Percentiles rank a stretch among this genome's conserved stretches.
phyloP scores from a whole-genome alignment of 1,140 invertebrate genomes.

The Brachystomella parvula region DNA sequence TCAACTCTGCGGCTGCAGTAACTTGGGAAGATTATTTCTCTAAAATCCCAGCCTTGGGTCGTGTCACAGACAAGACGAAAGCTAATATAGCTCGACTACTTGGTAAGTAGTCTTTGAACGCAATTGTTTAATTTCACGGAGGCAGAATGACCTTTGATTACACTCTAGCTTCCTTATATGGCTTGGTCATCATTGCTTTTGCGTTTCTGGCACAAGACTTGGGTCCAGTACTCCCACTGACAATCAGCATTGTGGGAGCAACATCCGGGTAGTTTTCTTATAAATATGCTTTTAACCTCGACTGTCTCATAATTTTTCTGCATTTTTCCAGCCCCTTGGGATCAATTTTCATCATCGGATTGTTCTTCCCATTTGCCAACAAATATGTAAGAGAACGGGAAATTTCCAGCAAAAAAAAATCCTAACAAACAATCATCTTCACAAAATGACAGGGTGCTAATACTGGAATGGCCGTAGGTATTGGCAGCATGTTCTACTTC shows the following conservation, averaged over 20 bases:
- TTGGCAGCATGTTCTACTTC: conserved; percentile 20
- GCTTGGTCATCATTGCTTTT: conserved; percentile 28
- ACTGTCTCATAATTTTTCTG: conserved; percentile 9
- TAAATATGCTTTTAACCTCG: neutral
- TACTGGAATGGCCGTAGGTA: conserved; percentile 26
- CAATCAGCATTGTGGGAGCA: conserved; percentile 44
- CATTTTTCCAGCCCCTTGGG: conserved; percentile 23
- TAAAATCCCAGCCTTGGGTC: conserved; percentile 36
- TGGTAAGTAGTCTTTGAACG: neutral
- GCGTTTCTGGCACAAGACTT: conserved; percentile 34
- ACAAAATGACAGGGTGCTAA: conserved; percentile 24
- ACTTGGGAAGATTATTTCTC: conserved; percentile 46
- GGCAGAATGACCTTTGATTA: neutral
- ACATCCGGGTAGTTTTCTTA: neutral
- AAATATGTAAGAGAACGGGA: conserved; percentile 27
- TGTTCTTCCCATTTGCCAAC: conserved; percentile 35
- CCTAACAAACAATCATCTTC: neutral
- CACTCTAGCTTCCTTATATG: conserved; percentile 32
- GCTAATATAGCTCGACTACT: conserved; percentile 25
- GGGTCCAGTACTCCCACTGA: conserved; percentile 41
- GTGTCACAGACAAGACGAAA: conserved; percentile 40
- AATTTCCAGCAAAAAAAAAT: neutral
- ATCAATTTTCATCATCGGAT: conserved; percentile 28
- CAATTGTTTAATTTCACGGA: conserved; percentile 5
- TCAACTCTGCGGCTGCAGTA: conserved; percentile 46